A percentile compares a stretch with the other conserved stretches of the same genome.
Conservation (phyloP, 1,140 invertebrate genomes). For the Aphaenogaster floridana region DNA sequence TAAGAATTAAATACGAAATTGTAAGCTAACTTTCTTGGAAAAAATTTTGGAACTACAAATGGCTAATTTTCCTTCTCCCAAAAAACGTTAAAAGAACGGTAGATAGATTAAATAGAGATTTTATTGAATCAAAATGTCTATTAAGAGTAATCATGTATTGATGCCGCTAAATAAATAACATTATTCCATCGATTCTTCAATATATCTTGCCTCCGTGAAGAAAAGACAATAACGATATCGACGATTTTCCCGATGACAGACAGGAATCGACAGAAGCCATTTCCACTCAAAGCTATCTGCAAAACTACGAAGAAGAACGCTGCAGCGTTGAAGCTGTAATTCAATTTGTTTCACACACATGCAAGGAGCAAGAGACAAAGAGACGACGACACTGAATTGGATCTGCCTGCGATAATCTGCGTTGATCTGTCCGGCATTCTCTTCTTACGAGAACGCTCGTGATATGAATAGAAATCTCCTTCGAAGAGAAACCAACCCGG, state of each 20-base stretch:
- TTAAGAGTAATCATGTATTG: neutral
- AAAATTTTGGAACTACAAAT: neutral
- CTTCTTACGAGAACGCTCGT: neutral
- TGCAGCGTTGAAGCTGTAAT: constrained; percentile 8
- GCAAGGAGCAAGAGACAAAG: neutral
- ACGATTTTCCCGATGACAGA: neutral
- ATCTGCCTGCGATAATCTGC: constrained; percentile 27
- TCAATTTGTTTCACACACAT: constrained; percentile 29
- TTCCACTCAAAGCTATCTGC: neutral
- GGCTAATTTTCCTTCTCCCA: neutral
- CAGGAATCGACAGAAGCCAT: constrained; percentile 26
- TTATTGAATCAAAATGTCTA: neutral
- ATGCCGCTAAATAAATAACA: constrained; percentile 11
- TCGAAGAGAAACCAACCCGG: neutral
- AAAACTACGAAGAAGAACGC: neutral
- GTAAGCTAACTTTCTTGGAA: neutral
- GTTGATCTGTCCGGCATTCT: neutral
- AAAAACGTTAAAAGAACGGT: neutral
- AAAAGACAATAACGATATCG: constrained; percentile 13
- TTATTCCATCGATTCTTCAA: neutral
- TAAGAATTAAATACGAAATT: constrained; percentile 1
- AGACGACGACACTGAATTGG: neutral
- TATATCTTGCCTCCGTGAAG: neutral
- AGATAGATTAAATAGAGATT: neutral
- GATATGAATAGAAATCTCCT: neutral